phyloP scores from a whole-genome alignment of 2,888 invertebrate species.

The Allygus modestus region DNA sequence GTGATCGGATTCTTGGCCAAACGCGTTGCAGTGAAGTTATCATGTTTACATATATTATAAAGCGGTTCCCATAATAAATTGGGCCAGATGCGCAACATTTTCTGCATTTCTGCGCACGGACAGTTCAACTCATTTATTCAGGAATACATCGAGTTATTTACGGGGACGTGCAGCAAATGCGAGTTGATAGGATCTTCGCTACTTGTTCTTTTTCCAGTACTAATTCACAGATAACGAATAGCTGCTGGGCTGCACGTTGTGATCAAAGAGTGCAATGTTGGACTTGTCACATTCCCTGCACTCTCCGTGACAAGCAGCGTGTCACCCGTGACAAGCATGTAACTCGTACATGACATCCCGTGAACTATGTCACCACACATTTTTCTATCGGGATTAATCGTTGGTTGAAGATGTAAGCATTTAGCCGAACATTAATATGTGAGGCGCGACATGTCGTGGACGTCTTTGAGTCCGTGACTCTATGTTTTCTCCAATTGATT shows the following conservation, averaged over 20 bases:
- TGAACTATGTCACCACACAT: neutral
- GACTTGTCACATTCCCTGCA: constrained; percentile 2
- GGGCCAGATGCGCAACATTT: constrained; percentile 31
- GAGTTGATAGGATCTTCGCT: constrained; percentile 42
- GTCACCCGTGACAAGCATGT: neutral
- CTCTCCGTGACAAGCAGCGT: neutral
- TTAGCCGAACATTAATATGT: constrained; percentile 16
- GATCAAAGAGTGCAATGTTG: constrained; percentile 44
- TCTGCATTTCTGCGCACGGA: constrained; percentile 32
- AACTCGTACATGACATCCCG: neutral
- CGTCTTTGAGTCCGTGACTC: neutral
- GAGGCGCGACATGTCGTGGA: neutral
- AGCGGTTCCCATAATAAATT: constrained; percentile 27
- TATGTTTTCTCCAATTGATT: neutral
- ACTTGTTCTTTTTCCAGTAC: constrained; percentile 5
- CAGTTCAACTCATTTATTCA: constrained; percentile 35
- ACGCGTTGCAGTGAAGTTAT: constrained; percentile 1
- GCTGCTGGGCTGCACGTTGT: constrained; percentile 4
- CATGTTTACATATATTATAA: constrained; percentile 3
- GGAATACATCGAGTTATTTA: constrained; percentile 37
- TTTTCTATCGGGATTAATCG: neutral
- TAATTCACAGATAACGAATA: constrained; percentile 48
- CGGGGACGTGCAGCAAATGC: constrained; percentile 34
- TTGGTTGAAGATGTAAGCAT: constrained; percentile 5
- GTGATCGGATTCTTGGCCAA: constrained; percentile 1